A percentile compares a stretch with the other conserved stretches of the same genome.
Evolutionary conservation across 1,140 invertebrate species (phyloP).

Genomic region (Papilio machaon): DNA sequence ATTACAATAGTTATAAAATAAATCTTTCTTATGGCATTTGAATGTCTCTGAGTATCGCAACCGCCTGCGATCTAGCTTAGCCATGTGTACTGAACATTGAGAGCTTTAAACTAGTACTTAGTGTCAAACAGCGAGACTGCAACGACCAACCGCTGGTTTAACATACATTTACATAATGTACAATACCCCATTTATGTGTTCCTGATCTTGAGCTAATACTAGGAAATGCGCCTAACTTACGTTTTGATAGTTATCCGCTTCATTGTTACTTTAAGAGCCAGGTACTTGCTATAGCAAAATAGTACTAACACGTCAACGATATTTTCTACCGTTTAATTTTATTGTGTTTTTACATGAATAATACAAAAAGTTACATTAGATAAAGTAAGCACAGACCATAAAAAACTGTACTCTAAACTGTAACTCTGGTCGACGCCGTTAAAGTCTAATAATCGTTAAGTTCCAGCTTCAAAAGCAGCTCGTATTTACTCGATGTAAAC

Average conservation of each 20-base stretch:
- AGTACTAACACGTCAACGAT: neutral
- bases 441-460: neutral
- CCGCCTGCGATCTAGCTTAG: neutral
- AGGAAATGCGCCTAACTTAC: conserved; percentile 28
- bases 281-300: neutral
- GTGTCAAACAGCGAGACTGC: conserved; percentile 19
- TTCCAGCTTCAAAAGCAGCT: neutral
- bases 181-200: conserved; percentile 28
- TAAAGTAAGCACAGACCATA: neutral
- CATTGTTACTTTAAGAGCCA: neutral
- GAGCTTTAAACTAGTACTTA: conserved; percentile 31
- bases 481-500: neutral
- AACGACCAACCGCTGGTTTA: conserved; percentile 27
- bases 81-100: conserved; percentile 20
- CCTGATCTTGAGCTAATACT: conserved; percentile 26
- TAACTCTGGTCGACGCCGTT: neutral
- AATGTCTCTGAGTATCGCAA: conserved; percentile 26
- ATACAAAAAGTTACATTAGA: neutral
- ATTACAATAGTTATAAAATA: conserved; percentile 34
- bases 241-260: conserved; percentile 14
- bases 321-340: neutral
- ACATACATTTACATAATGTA: conserved; percentile 36
- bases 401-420: neutral
- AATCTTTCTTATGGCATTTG: conserved; percentile 33
- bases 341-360: neutral